Evolutionary conservation across 2,888 invertebrate genomes (phyloP).

Genomic region (Andrena chrysosceles): DNA sequence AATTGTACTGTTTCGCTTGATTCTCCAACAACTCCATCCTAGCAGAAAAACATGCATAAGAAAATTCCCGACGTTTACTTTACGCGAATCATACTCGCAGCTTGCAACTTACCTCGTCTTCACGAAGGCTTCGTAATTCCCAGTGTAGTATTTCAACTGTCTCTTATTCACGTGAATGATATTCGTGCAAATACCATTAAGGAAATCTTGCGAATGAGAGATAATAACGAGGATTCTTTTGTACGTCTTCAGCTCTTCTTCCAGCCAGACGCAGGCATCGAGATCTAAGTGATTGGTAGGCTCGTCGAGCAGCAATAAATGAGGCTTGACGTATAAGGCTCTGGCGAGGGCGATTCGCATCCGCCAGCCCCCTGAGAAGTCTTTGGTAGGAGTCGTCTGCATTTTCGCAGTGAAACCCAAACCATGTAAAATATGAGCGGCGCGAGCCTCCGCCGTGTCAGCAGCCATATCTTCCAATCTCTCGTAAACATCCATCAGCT

Average conservation of each 20-base stretch:
- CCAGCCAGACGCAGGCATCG: constrained; percentile 99
- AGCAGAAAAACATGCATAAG: background rate
- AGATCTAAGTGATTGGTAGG: constrained; percentile 99
- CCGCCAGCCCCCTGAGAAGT: constrained; percentile 98
- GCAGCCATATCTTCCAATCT: constrained; percentile 98
- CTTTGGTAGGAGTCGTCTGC: constrained; percentile 95
- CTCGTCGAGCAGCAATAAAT: constrained; percentile 97
- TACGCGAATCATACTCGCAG: too few relatives aligned
- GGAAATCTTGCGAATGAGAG: constrained; percentile 99
- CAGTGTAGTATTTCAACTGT: constrained; percentile 97
- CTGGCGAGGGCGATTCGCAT: constrained; percentile 99
- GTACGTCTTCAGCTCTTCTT: constrained; percentile 98
- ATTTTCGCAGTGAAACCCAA: constrained; percentile 96
- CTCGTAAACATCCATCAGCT: constrained; percentile 98
- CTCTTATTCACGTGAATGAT: constrained; percentile 98
- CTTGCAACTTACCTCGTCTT: constrained; percentile 88
- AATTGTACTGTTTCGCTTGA: constrained; percentile 99
- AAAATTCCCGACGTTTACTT: background rate
- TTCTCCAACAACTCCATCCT: constrained; percentile 97
- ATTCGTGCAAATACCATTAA: constrained; percentile 98
- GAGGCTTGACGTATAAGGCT: constrained; percentile 99
- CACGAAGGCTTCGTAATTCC: constrained; percentile 98
- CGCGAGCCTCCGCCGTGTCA: constrained; percentile 97
- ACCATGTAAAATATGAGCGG: constrained; percentile 97
- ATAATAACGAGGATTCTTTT: constrained; percentile 98